Conservation (phyloP, 2,888 invertebrate genomes). For the Lycaena phlaeas region DNA sequence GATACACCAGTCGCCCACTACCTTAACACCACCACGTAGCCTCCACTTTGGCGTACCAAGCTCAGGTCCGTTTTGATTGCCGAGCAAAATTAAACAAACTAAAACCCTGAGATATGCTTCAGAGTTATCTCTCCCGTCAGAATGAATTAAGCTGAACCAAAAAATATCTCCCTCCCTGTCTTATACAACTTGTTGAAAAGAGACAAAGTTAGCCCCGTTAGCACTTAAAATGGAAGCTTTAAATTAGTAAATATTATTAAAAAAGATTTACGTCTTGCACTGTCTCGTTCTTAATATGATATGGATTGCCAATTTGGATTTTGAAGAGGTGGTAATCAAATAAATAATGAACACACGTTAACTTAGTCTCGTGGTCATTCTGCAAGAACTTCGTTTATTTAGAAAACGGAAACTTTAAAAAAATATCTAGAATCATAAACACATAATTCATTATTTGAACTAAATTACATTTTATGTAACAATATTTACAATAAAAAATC, state of each 20-base stretch:
- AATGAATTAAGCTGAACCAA: conserved; percentile 25
- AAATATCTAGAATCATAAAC: no score
- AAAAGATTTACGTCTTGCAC: conserved; percentile 4
- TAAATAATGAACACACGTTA: no score
- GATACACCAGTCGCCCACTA: conserved; percentile 22
- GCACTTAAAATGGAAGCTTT: conserved; percentile 9
- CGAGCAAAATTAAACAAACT: conserved; percentile 27
- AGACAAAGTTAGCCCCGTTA: conserved; percentile 7
- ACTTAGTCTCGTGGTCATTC: no score
- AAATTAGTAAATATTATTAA: conserved; percentile 8
- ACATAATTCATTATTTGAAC: no score
- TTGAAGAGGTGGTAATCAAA: no score
- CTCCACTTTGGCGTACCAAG: conserved; percentile 22
- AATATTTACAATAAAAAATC: no score
- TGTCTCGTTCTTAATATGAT: no score
- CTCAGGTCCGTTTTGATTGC: conserved; percentile 20
- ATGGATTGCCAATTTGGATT: no score
- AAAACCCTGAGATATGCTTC: conserved; percentile 25
- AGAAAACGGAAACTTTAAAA: no score
- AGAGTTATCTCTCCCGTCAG: conserved; percentile 24
- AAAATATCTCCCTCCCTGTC: conserved; percentile 15
- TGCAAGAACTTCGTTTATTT: no score
- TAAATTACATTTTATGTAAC: no score
- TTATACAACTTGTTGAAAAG: neutral
- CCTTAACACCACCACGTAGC: conserved; percentile 20